A percentile compares a stretch with the other conserved stretches of the same genome.
These are phyloP conservation scores for Eristalis pertinax DNA, from an alignment of 2,888 invertebrate species.

Conservation along the genomic window DNA sequence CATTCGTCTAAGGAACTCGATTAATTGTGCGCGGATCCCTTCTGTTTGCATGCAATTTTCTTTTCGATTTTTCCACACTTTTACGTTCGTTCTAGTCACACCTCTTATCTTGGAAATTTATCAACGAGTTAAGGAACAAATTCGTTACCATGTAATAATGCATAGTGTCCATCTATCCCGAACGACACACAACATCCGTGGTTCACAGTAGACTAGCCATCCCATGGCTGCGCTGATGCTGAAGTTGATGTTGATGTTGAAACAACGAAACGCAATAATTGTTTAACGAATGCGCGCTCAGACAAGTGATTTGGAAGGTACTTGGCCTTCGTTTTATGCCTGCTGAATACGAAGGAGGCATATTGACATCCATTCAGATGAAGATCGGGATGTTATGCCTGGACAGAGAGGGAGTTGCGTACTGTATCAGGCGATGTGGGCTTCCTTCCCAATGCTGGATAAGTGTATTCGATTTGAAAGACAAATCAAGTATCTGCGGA, in stretches of 20 bases:
- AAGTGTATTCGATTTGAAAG: constrained; percentile 32
- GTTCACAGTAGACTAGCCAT: background rate
- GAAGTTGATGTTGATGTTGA: constrained; percentile 5
- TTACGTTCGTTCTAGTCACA: constrained; percentile 61
- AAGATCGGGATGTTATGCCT: constrained; percentile 20
- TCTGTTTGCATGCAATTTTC: constrained; percentile 38
- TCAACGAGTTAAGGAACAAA: constrained; percentile 64
- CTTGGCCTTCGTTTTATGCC: constrained; percentile 14
- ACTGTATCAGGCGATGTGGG: constrained; percentile 32
- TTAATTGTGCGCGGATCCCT: constrained; percentile 59
- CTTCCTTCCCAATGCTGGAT: constrained; percentile 28
- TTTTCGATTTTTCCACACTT: constrained; percentile 13
- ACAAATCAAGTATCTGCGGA: constrained; percentile 42
- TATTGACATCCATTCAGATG: constrained; percentile 53
- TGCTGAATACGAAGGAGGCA: constrained; percentile 40
- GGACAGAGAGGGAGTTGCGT: background rate
- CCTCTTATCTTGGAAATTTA: constrained; percentile 70
- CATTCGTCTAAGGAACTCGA: constrained; percentile 45
- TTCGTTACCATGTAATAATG: constrained; percentile 64
- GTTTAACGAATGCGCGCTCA: constrained; percentile 52
- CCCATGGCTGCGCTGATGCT: background rate
- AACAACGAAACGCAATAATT: constrained; percentile 71
- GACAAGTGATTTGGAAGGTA: constrained; percentile 50
- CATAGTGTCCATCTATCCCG: constrained; percentile 51
- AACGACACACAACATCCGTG: constrained; percentile 3